Evolutionary conservation across 2,797 vertebrate species (phyloP).

Genomic region (Gallinago nigripennis): DNA sequence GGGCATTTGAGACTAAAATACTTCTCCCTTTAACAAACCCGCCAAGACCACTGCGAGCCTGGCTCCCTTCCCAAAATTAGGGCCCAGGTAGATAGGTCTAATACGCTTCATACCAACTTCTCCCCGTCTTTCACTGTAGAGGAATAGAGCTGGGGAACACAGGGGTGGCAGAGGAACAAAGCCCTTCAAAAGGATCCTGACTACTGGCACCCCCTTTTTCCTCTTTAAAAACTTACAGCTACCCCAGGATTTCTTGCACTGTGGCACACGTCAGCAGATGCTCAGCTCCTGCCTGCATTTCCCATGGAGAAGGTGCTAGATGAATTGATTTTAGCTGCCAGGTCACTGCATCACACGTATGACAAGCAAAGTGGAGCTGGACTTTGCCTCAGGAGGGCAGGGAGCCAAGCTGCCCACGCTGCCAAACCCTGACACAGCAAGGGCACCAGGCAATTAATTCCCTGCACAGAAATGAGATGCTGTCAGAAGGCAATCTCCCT

Average conservation of each 20-base stretch:
- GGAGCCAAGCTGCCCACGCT: neutral
- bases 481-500: neutral
- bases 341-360: accelerated
- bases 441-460: neutral
- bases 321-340: neutral
- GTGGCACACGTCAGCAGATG: too few species aligned
- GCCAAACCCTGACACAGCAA: too few species aligned
- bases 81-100: neutral
- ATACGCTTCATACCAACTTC: neutral
- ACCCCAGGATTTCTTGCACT: neutral
- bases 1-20: neutral
- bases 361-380: neutral
- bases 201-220: neutral
- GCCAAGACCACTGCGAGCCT: neutral
- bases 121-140: neutral
- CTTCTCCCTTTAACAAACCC: neutral
- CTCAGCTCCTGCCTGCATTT: neutral
- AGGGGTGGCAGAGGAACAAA: neutral
- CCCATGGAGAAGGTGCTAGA: neutral
- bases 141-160: neutral
- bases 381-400: neutral
- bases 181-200: neutral
- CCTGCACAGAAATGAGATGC: neutral
- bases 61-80: neutral
- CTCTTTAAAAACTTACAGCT: neutral